Evolutionary conservation across 2,113 vertebrate species (phyloP), one percentile per base, ranked within the genome.

Genomic region (Chunga burmeisteri): DNA sequence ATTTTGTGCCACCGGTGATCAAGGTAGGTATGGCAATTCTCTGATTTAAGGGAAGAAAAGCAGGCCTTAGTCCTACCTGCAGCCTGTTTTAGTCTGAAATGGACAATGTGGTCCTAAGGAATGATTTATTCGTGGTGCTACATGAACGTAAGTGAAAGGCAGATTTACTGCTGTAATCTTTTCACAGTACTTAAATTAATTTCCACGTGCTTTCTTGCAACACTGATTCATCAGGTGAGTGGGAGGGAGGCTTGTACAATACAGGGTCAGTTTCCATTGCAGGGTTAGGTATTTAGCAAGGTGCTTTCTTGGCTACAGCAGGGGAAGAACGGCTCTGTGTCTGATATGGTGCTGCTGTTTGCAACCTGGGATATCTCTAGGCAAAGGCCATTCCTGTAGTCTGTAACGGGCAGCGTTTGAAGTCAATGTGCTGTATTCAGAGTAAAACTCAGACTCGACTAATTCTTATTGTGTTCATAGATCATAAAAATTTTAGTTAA

Each of bases 151-250:
- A 78, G 85, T 27, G 88, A 93, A 92, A 93, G 68, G 75, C 1
- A 1, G 92, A 92, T 92, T 91, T 95, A 84, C 86, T 87, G 88
- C 86, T 94, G 40, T 95, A 72, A 87, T 96, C 88, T 84, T 93
- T 95, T 79, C 66, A 38, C 47, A 49, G 30, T 72, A 68, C 83
- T 81, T 68, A 63, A 90, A 94, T 95, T 94, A 89, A 91, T 96
- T 97, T 92, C 79, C 44, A 44, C 70, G 84, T 91, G 56, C 83
- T 91, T 90, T 96, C 72, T 94, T 91, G 83, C 77, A 85, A 68
- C 53, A 89, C 73, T 97, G 97, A 95, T 94, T 96, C 95, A 95
- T 92, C 88, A 94, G 83, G 65, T 81, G 94, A 92, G 97, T 95
- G 81, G 94, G 95, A 95, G 92, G 88, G 27, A 87, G 91, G 65